Conservation (phyloP, 1,140 invertebrate species). For the Leptopilina clavipes region DNA sequence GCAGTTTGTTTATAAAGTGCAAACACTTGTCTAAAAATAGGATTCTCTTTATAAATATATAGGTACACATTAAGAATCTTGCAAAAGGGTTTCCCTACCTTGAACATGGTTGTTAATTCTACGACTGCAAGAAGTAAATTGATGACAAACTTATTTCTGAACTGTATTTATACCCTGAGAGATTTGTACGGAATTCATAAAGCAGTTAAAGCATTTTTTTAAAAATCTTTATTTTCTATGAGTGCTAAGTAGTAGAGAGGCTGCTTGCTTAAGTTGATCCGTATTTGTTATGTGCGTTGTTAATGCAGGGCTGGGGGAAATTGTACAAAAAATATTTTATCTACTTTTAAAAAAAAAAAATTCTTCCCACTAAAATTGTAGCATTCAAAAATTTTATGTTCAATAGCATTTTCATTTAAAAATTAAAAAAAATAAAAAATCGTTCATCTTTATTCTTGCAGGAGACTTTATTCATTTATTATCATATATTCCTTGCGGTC, state of each 20-base stretch:
- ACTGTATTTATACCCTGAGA: background rate
- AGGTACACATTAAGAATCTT: no score
- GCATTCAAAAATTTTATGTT: no score
- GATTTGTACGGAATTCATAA: constrained; percentile 4
- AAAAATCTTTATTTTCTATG: background rate
- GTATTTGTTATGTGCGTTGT: background rate
- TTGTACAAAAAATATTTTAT: background rate
- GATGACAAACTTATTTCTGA: background rate
- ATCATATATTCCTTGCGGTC: background rate
- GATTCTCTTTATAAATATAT: no score
- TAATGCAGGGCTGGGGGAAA: constrained; percentile 1
- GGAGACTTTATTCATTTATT: background rate
- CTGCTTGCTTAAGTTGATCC: background rate
- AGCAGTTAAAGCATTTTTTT: background rate
- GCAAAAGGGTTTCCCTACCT: background rate
- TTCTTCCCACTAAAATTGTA: background rate
- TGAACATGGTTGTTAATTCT: constrained; percentile 15
- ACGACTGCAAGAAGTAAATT: background rate
- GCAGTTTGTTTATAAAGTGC: no score
- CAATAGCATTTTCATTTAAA: no score
- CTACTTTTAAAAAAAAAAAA: background rate
- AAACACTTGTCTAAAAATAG: no score
- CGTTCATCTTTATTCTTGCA: background rate
- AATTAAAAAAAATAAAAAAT: background rate
- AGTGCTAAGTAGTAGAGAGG: background rate